Base-by-base conservation (phyloP, 2,797 vertebrate genomes). In the Sparus aurata region DNA sequence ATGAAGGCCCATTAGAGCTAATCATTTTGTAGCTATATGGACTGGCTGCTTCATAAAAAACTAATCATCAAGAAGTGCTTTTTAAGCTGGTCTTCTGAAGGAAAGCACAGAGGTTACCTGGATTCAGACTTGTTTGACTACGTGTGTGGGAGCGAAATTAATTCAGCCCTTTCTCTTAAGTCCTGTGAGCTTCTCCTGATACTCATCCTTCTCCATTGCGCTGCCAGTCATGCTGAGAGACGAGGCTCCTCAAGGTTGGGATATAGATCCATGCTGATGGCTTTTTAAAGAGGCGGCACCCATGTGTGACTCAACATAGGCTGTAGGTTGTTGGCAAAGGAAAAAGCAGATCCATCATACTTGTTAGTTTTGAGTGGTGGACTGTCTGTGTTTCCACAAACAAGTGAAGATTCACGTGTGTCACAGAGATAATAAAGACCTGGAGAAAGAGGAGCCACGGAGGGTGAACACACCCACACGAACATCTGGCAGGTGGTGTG, bases 181-280 rank as follows among this genome's bases (percentile, higher is more conserved):
- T 82, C 65, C 74, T 22, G 45, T 10, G 59, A 79, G 79, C 61
- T 57, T 77, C 6, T 69, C 43, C 66, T 1, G 27, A 54, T 52
- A 4, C 46, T 82, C 86, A 84, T 87, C 59, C 72, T 34, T 91
- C 87, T 86, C 79, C 69, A 85, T 80, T 71, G 79, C 64, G 75
- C 8, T 50, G 55, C 62, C 81, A 73, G 55, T 60, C 73, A 77
- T 70, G 69, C 73, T 71, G 75, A 81, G 84, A 82, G 71, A 20
- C 8, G 3, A 50, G 64, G 43, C 82, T 62, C 61, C 75, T 69
- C 82, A 80, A 85, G 87, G 84, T 53, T 84, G 75, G 69, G 73
- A 80, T 86, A 93, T 87, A 75, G 81, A 87, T 87, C 83, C 80
- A 58, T 13, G 76, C 72, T 90, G 88, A 92, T 90, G 84, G 87